Evolutionary conservation across 2,797 vertebrate species (phyloP).

Genomic region (Hippocampus kuda): DNA sequence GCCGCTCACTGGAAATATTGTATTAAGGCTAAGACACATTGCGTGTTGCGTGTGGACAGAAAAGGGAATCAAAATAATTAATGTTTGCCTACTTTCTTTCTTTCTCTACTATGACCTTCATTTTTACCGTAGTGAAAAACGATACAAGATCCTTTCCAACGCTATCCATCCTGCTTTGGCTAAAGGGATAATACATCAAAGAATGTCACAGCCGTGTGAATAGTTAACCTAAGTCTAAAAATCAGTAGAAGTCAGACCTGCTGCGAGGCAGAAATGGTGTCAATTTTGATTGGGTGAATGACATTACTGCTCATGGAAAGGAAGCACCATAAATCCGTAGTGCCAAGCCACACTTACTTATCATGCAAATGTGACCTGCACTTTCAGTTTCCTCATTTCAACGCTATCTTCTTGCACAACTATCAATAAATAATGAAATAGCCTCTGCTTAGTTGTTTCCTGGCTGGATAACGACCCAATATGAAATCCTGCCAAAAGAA

Average conservation of each 20-base stretch:
- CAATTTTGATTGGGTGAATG: constrained; percentile 8
- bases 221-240: not conserved
- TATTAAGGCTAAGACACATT: constrained; percentile 41
- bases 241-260: not conserved
- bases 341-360: not conserved
- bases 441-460: constrained; percentile 28
- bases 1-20: constrained; percentile 52
- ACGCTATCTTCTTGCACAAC: constrained; percentile 21
- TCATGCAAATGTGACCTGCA: constrained; percentile 21
- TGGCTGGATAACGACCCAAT: constrained; percentile 21
- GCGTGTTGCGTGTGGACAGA: constrained; percentile 18
- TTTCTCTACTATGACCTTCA: not conserved
- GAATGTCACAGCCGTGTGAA: not conserved
- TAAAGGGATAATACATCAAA: not conserved
- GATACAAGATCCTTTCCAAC: not conserved
- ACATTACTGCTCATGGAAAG: not conserved
- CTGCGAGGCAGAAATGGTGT: constrained; percentile 6
- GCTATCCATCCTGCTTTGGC: not conserved
- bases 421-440: constrained; percentile 46
- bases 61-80: constrained; percentile 10
- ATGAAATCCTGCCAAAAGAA: constrained; percentile 6
- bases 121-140: not conserved
- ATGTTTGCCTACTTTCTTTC: not conserved
- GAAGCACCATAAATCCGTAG: not conserved
- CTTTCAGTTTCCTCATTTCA: constrained; percentile 7